Percentiles rank a stretch among this genome's conserved stretches.
phyloP scores from a whole-genome alignment of 2,888 invertebrate species.

The Protula sp. region DNA sequence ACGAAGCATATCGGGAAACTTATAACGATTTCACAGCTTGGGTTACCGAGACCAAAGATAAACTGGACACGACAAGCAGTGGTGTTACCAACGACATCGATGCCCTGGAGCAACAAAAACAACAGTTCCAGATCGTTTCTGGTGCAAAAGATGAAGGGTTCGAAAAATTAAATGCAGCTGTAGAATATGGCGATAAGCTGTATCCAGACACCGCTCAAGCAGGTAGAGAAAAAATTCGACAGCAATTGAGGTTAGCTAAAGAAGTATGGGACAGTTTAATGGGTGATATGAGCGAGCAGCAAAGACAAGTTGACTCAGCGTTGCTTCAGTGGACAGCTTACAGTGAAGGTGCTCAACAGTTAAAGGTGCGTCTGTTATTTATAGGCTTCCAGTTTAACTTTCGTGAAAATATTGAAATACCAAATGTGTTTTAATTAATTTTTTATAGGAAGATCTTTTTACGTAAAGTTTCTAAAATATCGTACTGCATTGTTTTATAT shows the following conservation, averaged over 20 bases:
- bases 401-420: too few relatives aligned
- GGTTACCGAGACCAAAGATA: slow-evolving; percentile 83
- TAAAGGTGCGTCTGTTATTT: too few relatives aligned
- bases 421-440: too few relatives aligned
- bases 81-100: not conserved
- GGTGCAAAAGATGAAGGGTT: slow-evolving; percentile 74
- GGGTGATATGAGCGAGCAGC: slow-evolving; percentile 70
- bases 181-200: slow-evolving; percentile 76
- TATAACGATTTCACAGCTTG: slow-evolving; percentile 88
- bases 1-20: slow-evolving; percentile 84
- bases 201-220: slow-evolving; percentile 86
- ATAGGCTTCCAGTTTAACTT: too few relatives aligned
- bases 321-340: slow-evolving; percentile 88
- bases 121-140: slow-evolving; percentile 32
- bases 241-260: slow-evolving; percentile 65
- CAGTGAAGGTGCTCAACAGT: slow-evolving; percentile 75
- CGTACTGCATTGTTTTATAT: too few relatives aligned
- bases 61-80: slow-evolving; percentile 64
- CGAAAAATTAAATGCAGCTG: slow-evolving; percentile 72
- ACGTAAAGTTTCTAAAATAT: too few relatives aligned
- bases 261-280: slow-evolving; percentile 53
- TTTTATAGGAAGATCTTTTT: too few relatives aligned
- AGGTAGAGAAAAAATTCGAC: slow-evolving; percentile 81
- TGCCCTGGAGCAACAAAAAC: not conserved
- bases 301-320: slow-evolving; percentile 77